Conservation (phyloP, 2,888 invertebrate genomes). For the Drosophila flavopinicola region DNA sequence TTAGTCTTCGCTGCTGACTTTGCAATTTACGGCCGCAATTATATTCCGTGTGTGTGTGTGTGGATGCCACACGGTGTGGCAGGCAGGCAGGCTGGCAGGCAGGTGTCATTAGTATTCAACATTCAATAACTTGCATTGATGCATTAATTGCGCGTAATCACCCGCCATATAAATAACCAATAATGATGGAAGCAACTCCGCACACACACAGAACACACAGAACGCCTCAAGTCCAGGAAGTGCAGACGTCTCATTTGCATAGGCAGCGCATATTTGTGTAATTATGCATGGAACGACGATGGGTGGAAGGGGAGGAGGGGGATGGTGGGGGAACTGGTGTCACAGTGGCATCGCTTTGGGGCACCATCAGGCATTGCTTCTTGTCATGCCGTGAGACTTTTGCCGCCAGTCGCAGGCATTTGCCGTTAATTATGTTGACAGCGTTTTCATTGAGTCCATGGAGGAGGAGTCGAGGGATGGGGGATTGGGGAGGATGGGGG, state of each 20-base stretch:
- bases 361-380: conserved; percentile 56
- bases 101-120: conserved; percentile 76
- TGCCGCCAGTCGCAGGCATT: conserved; percentile 64
- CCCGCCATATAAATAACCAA: conserved; percentile 66
- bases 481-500: conserved; percentile 3
- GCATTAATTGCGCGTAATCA: conserved; percentile 80
- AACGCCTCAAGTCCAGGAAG: conserved; percentile 46
- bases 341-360: conserved; percentile 25
- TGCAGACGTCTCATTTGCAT: conserved; percentile 63
- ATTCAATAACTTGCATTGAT: conserved; percentile 76
- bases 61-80: conserved; percentile 47
- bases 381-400: conserved; percentile 68
- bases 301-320: conserved; percentile 11
- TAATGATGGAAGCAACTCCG: conserved; percentile 45
- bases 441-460: conserved; percentile 44
- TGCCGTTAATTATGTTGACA: conserved; percentile 78
- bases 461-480: neutral
- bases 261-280: conserved; percentile 72
- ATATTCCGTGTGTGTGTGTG: conserved; percentile 36
- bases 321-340: neutral
- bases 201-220: conserved; percentile 14
- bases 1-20: conserved; percentile 58
- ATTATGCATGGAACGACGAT: conserved; percentile 69
- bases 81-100: conserved; percentile 6
- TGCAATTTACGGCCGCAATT: conserved; percentile 72